A percentile compares a stretch with the other conserved stretches of the same genome.
These are phyloP conservation scores for Dynastes hyllus DNA, from an alignment of 2,888 invertebrate species.

Conservation along the genomic window DNA sequence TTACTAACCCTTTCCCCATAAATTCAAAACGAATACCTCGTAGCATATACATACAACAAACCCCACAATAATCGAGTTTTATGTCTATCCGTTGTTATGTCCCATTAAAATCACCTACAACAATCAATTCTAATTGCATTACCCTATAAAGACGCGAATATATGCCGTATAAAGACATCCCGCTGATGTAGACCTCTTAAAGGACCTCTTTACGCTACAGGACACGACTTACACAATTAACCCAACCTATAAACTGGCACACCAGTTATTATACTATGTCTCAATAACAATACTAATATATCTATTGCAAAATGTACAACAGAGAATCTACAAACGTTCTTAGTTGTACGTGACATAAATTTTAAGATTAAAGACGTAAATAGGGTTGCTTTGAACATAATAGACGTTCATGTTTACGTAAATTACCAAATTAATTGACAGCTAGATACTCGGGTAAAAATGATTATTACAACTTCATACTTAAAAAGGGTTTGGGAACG, in stretches of 20 bases:
- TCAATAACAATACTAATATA: constrained; percentile 49
- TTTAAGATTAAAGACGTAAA: too few species aligned
- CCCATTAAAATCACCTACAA: constrained; percentile 70
- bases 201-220: constrained; percentile 66
- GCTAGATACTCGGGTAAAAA: too few species aligned
- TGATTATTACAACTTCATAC: too few species aligned
- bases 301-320: constrained; percentile 10
- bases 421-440: too few species aligned
- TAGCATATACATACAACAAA: constrained; percentile 58
- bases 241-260: constrained; percentile 64
- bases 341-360: too few species aligned
- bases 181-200: constrained; percentile 66
- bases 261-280: constrained; percentile 50
- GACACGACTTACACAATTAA: constrained; percentile 66
- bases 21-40: constrained; percentile 61
- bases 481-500: too few species aligned
- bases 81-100: constrained; percentile 67
- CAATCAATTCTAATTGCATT: constrained; percentile 70
- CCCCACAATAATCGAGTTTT: constrained; percentile 67
- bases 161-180: constrained; percentile 66
- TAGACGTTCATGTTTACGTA: too few species aligned
- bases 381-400: too few species aligned
- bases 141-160: constrained; percentile 68
- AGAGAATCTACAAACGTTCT: neutral
- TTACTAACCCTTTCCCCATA: constrained; percentile 64